Base-by-base conservation (phyloP, 2,113 vertebrate species). In the Sinocyclocheilus rhinocerous region DNA sequence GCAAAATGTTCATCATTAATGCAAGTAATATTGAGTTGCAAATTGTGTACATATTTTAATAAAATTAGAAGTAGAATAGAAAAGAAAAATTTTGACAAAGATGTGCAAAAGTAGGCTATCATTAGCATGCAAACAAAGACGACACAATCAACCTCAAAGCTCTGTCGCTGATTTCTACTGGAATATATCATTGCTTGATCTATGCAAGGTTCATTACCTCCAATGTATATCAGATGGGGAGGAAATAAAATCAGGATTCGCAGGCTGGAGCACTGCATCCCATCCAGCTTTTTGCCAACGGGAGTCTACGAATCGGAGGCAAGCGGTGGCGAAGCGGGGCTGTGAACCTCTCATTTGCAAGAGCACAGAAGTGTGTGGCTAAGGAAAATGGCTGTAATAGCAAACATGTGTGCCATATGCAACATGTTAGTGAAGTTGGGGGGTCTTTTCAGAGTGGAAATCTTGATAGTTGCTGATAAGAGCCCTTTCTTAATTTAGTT, bases 331-430 rank as follows among this genome's bases (percentile, higher is more conserved):
- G 81, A 90, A 86, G 76, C 65, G 89, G 84, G 73, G 76, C 90
- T 4, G 84, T 87, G 87, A 92, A 90, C 87, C 42, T 83, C 69
- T 84, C 79, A 82, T 89, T 88, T 90, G 83, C 52, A 78, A 88
- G 88, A 91, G 88, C 90, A 87, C 91, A 92, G 89, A 85, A 67
- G 83, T 91, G 84, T 87, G 90, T 92, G 48, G 76, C 72, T 84
- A 0, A 29, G 92, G 87, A 87, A 93, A 72, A 11, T 0, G 88
- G 89, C 84, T 93, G 87, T 91, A 95, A 95, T 95, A 90, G 90
- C 92, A 94, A 96, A 92, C 91, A 92, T 86, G 90, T 93, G 90
- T 92, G 88, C 93, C 89, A 90, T 89, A 89, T 91, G 89, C n/a
- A 86, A 86, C 36, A 52, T 70, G 81, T 89, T 88, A 89, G 88